Evolutionary conservation across 2,888 invertebrate genomes (phyloP).

Genomic region (Diplolepis rosae): DNA sequence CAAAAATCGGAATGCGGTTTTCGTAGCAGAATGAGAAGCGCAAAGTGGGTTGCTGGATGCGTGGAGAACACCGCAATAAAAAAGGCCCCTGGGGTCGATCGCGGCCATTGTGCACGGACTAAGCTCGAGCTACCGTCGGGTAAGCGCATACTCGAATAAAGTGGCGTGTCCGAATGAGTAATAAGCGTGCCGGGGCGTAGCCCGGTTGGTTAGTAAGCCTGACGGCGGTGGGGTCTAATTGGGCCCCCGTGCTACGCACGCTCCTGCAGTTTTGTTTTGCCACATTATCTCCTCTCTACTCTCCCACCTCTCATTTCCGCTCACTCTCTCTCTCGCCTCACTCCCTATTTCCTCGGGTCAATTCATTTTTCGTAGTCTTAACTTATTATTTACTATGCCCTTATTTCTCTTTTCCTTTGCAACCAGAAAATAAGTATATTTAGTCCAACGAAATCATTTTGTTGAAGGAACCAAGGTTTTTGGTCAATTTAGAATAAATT

Average conservation of each 20-base stretch:
- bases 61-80: slow-evolving; percentile 44
- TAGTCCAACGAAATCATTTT: no score
- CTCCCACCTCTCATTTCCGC: slow-evolving; percentile 30
- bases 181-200: slow-evolving; percentile 71
- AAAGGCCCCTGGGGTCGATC: slow-evolving; percentile 53
- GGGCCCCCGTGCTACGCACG: slow-evolving; percentile 69
- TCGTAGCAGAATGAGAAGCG: slow-evolving; percentile 38
- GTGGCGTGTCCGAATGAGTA: slow-evolving; percentile 70
- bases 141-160: slow-evolving; percentile 60
- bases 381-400: no score
- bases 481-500: no score
- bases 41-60: slow-evolving; percentile 42
- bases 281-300: slow-evolving; percentile 32
- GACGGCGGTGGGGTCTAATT: slow-evolving; percentile 69
- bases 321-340: slow-evolving; percentile 35
- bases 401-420: no score
- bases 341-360: slow-evolving; percentile 6
- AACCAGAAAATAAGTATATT: no score
- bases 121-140: slow-evolving; percentile 52
- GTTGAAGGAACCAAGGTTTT: no score
- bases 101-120: slow-evolving; percentile 56
- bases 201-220: slow-evolving; percentile 66
- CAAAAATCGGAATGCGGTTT: slow-evolving; percentile 34
- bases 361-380: no score
- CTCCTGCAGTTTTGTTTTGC: slow-evolving; percentile 40